A percentile compares a stretch with the other conserved stretches of the same genome.
Evolutionary conservation across 2,888 invertebrate species (phyloP).

Genomic region (Ormyrus thymus): DNA sequence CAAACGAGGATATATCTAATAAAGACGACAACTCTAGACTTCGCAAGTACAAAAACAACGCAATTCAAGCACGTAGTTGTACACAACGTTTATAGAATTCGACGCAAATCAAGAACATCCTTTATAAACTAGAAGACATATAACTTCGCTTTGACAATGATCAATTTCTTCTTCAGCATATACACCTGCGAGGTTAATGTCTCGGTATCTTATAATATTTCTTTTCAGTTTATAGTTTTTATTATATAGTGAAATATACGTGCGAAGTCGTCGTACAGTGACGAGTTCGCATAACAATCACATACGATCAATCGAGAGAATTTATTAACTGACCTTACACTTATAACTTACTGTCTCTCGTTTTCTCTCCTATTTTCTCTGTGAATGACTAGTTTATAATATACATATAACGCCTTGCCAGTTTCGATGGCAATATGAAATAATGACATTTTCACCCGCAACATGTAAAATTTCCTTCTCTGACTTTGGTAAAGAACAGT

Average conservation of each 20-base stretch:
- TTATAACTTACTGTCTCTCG: conserved; percentile 4
- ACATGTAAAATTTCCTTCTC: conserved; percentile 4
- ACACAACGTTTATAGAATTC: neutral
- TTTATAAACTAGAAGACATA: conserved; percentile 37
- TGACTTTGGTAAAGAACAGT: neutral
- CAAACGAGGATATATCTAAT: too few relatives aligned
- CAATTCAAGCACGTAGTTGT: conserved; percentile 19
- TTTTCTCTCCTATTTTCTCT: neutral
- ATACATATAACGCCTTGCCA: neutral
- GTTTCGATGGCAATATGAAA: conserved; percentile 3
- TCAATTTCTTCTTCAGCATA: conserved; percentile 34
- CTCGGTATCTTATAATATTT: conserved; percentile 34
- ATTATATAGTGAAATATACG: conserved; percentile 34
- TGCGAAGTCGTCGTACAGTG: conserved; percentile 28
- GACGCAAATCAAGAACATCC: conserved; percentile 24
- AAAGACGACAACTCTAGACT: too few relatives aligned
- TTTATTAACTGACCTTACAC: neutral
- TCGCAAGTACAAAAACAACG: too few relatives aligned
- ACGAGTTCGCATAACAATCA: conserved; percentile 47
- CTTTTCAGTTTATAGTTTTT: conserved; percentile 37
- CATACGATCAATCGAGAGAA: conserved; percentile 38
- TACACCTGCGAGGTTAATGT: conserved; percentile 41
- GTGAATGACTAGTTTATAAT: neutral
- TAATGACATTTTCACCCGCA: conserved; percentile 5
- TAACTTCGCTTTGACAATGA: conserved; percentile 35